Evolutionary conservation across 2,888 invertebrate species (phyloP).

Genomic region (Archips crataeganus): DNA sequence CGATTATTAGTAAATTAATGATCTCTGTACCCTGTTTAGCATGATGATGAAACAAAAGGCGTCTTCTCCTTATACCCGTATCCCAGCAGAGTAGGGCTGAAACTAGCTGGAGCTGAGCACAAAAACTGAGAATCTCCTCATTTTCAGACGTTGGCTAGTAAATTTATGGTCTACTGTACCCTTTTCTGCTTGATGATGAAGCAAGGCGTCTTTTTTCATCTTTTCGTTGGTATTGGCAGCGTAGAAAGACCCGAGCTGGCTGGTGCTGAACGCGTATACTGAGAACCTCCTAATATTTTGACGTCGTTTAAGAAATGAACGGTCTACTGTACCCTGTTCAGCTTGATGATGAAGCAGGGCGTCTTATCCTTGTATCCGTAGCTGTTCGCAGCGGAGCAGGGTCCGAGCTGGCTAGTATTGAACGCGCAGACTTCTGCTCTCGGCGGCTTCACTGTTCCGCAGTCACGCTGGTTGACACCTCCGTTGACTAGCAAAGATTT

Average conservation of each 20-base stretch:
- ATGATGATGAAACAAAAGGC: constrained; percentile 98
- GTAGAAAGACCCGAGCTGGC: constrained; percentile 91
- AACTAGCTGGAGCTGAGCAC: no score
- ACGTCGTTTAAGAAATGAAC: no score
- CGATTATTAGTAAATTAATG: no score
- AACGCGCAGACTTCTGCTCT: constrained; percentile 90
- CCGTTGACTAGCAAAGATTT: constrained; percentile 64
- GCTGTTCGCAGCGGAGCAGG: constrained; percentile 92
- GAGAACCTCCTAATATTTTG: no score
- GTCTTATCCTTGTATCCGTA: constrained; percentile 94
- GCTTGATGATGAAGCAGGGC: constrained; percentile 97
- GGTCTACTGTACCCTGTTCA: constrained; percentile 85
- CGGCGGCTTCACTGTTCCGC: constrained; percentile 66
- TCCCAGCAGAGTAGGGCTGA: no score
- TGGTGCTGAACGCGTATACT: constrained; percentile 46
- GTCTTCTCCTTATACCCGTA: constrained; percentile 94
- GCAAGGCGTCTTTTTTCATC: constrained; percentile 93
- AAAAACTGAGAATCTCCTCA: no score
- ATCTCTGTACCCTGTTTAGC: constrained; percentile 85
- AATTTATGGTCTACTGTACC: constrained; percentile 25
- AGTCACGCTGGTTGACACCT: constrained; percentile 72
- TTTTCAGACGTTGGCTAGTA: no score
- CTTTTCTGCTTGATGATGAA: constrained; percentile 95
- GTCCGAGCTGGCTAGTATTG: constrained; percentile 89
- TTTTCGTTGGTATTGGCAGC: constrained; percentile 94